Evolutionary conservation across 2,113 vertebrate species (phyloP), one percentile per base, ranked within the genome.

Genomic region (Osmerus eperlanus): DNA sequence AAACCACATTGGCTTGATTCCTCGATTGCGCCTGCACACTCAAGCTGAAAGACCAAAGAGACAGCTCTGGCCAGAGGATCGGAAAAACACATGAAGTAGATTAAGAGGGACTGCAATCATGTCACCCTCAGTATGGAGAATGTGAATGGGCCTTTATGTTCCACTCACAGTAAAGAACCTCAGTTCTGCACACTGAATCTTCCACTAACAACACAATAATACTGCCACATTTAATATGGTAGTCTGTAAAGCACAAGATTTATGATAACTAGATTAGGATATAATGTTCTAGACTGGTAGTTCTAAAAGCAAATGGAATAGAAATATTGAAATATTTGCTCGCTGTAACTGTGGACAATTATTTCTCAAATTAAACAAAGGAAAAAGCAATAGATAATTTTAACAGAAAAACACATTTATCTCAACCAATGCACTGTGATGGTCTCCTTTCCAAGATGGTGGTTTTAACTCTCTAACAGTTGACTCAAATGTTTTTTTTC

Each of bases 31-130:
- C 68, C 70, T 77, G 72, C 74, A 70, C 70, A 68, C 66, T 67
- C 59, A 73, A 32, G 63, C 71, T 28, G 41, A 54, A 76, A 67
- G 73, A 78, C 74, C 55, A 76, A 70, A 81, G 65, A 81, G 76
- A 81, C 77, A 78, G 76, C 65, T 81, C 76, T 78, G 81, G 83
- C 81, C 65, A 54, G 52, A 71, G 25, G 76, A 81, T 78, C 77
- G 90, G 85, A 90, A 89, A 89, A 89, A 85, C 84, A 87, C 71
- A 86, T 87, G 82, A 71, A 73, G 19, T 21, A 59, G 59, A 87
- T 85, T 89, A 85, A 19, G 75, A 61, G 60, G 60, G 56, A 74
- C 70, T 68, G 67, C 70, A 78, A 81, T 90, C 78, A 74, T 84
- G 81, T 84, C 84, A 74, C 71, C 83, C 77, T 70, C 58, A 81